Conservation (phyloP, 2,113 vertebrate species). For the Pollimyrus isidori region DNA sequence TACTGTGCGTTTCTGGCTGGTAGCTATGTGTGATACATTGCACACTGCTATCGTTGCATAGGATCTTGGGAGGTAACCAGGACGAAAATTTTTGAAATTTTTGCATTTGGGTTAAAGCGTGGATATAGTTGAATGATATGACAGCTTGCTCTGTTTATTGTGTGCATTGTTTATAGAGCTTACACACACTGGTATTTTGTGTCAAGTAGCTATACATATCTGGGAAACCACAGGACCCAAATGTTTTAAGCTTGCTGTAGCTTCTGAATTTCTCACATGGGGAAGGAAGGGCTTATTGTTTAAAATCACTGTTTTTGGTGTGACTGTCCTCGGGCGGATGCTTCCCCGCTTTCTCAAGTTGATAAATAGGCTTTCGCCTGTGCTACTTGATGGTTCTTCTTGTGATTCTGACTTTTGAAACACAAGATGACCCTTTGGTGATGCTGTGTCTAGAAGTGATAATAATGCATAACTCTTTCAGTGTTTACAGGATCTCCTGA, state of each 20-base stretch:
- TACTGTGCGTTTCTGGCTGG: not conserved
- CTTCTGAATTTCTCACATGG: not conserved
- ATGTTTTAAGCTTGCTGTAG: not conserved
- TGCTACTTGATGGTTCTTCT: not conserved
- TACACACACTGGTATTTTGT: not conserved
- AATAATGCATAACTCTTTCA: not conserved
- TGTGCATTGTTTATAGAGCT: not conserved
- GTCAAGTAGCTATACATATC: not conserved
- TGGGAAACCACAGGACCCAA: not conserved
- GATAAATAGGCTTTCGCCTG: not conserved
- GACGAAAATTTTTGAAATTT: not conserved
- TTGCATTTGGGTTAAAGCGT: not conserved
- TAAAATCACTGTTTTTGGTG: not conserved
- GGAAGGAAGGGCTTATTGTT: not conserved
- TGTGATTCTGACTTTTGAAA: not conserved
- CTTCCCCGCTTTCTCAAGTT: not conserved
- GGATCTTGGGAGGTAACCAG: not conserved
- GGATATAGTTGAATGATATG: not conserved
- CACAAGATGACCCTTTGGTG: not conserved
- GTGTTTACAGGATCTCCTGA: not conserved
- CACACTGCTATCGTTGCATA: not conserved
- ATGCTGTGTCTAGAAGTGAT: not conserved
- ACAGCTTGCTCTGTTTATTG: not conserved
- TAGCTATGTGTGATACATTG: not conserved
- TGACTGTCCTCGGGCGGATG: not conserved